These are phyloP conservation scores for Phaenicophaeus curvirostris DNA, from an alignment of 2,797 vertebrate genomes.

Conservation along the genomic window DNA sequence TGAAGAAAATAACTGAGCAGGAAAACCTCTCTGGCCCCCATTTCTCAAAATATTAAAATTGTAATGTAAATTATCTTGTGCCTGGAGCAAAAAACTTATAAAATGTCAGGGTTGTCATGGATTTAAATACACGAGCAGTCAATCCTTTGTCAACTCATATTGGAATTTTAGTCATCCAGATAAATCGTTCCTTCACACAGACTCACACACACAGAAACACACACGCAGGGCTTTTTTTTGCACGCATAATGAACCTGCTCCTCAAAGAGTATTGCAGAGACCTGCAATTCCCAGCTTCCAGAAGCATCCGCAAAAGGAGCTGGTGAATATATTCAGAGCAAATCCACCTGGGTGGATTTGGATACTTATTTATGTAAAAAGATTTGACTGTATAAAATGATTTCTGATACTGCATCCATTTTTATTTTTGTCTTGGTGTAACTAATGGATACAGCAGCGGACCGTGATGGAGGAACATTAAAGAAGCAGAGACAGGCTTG, in stretches of 20 bases:
- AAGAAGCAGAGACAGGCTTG: background rate
- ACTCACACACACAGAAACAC: background rate
- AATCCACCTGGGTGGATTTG: background rate
- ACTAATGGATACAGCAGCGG: background rate
- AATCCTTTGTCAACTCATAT: background rate
- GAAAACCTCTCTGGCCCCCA: background rate
- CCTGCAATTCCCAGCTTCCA: background rate
- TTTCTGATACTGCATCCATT: background rate
- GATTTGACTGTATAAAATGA: background rate
- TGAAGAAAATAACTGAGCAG: background rate
- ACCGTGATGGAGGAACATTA: background rate
- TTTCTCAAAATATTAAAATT: conserved; percentile 38
- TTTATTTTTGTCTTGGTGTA: conserved; percentile 18
- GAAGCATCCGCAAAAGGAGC: background rate
- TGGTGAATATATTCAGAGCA: background rate
- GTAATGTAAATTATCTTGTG: conserved; percentile 22
- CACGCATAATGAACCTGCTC: background rate
- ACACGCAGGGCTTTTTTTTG: background rate
- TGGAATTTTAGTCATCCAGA: background rate
- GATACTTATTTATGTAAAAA: background rate
- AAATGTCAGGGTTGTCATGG: conserved; percentile 23
- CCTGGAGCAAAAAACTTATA: conserved; percentile 21
- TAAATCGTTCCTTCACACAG: background rate
- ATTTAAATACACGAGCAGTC: conserved; percentile 7
- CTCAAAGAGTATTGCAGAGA: background rate